Evolutionary conservation across 2,113 vertebrate species (phyloP), one percentile per base, ranked within the genome.

Genomic region (Rhizomys pruinosus): DNA sequence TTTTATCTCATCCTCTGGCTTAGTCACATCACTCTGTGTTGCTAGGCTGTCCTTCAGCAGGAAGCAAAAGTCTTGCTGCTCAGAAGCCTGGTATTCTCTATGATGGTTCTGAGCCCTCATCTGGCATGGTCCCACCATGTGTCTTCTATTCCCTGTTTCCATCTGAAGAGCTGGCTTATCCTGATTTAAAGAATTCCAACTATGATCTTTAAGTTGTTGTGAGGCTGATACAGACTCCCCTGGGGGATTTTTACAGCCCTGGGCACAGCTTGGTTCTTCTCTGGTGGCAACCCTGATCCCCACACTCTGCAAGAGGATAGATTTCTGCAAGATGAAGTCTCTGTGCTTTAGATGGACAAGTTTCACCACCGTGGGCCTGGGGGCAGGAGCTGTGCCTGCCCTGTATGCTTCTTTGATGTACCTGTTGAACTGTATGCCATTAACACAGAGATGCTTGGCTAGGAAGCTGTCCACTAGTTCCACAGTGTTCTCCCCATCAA

Each of bases 371-470:
- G 97, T 94, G 32, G 98, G 98, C 72, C 98, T 98, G 29, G 98
- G 98, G 0, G 29, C 92, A 69, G 97, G 73, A 7, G 84, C 61
- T 22, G 91, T 96, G 91, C 96, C 96, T 68, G 97, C 93, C 69
- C 98, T 97, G 92, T 98, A 98, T 47, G 98, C 98, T 78, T 98
- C 98, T 97, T 97, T 98, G 96, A 99, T 97, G 93, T 98, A 98
- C 81, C 97, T 97, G 95, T 95, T 98, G 84, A 97, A 98, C 85
- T 98, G 98, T 32, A 98, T 96, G 68, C 98, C 98, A 42, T 98
- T 98, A 95, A 98, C 97, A 95, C 98, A 98, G 90, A 98, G 97
- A 89, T 98, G 97, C 32, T 98, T 97, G n/a, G 98, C 97, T 74
- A 99, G 96, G 86, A 98, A 98, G 84, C 91, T 97, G 57, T 97